These are phyloP conservation scores for Tichodroma muraria DNA, from an alignment of 2,113 vertebrate genomes.

Conservation along the genomic window DNA sequence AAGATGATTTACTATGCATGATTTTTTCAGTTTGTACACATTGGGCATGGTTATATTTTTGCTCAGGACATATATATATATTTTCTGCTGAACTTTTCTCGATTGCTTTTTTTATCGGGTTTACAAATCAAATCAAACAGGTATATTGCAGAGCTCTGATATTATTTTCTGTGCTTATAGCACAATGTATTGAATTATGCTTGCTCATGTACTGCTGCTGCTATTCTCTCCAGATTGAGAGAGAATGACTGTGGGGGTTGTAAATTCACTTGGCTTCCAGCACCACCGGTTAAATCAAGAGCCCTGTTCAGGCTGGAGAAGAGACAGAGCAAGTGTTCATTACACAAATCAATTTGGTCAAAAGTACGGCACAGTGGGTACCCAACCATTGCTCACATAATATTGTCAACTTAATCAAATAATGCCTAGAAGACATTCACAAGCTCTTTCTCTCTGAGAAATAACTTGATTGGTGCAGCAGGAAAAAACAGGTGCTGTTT, in stretches of 20 bases:
- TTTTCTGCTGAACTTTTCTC: constrained; percentile 73
- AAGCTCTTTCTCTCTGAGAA: constrained; percentile 59
- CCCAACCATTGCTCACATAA: constrained; percentile 75
- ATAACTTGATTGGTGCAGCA: constrained; percentile 69
- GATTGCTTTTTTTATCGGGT: constrained; percentile 82
- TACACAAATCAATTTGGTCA: constrained; percentile 83
- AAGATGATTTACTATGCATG: constrained; percentile 64
- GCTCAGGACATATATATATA: constrained; percentile 51
- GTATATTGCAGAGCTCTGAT: constrained; percentile 79
- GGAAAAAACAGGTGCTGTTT: constrained; percentile 37
- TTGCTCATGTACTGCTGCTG: constrained; percentile 59
- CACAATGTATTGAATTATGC: constrained; percentile 78
- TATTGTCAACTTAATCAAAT: constrained; percentile 83
- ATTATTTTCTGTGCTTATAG: constrained; percentile 76
- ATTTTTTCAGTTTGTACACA: constrained; percentile 60
- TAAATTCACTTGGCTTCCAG: constrained; percentile 72
- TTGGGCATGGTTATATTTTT: constrained; percentile 67
- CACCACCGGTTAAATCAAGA: constrained; percentile 77
- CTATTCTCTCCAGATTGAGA: constrained; percentile 72
- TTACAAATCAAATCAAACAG: constrained; percentile 85
- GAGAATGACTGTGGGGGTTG: constrained; percentile 67
- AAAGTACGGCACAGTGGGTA: constrained; percentile 75
- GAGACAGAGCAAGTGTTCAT: constrained; percentile 76
- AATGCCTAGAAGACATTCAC: constrained; percentile 74
- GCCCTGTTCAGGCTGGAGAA: constrained; percentile 70